A percentile compares a stretch with the other conserved stretches of the same genome.
phyloP scores from a whole-genome alignment of 2,888 invertebrate species.

The Plagiodera versicolora region DNA sequence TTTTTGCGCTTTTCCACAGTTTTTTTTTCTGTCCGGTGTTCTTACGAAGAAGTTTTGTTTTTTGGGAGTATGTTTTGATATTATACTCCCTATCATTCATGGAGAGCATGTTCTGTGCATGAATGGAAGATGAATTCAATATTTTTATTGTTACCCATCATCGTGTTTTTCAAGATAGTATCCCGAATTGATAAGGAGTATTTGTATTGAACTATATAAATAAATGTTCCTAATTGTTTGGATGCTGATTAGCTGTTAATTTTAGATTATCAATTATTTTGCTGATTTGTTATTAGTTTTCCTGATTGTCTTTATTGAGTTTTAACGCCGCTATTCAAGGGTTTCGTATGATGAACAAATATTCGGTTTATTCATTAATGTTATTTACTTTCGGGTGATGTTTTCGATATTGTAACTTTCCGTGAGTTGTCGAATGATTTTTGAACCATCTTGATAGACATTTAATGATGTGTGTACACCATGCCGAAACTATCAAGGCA shows the following conservation, averaged over 20 bases:
- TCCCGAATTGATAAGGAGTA: constrained; percentile 22
- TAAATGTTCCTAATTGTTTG: constrained; percentile 1
- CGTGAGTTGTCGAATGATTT: no score
- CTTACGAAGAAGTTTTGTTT: background rate
- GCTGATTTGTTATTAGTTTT: background rate
- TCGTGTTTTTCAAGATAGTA: constrained; percentile 18
- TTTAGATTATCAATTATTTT: background rate
- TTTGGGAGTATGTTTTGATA: background rate
- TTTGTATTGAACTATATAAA: constrained; percentile 11
- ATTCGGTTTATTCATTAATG: no score
- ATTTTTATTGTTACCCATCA: constrained; percentile 20
- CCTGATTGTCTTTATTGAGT: background rate
- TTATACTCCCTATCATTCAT: constrained; percentile 16
- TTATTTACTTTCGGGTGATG: no score
- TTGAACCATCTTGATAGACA: no score
- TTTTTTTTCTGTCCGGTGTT: background rate
- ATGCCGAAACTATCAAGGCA: background rate
- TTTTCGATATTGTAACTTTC: no score
- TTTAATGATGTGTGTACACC: no score
- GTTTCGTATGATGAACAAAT: no score
- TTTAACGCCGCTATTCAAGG: background rate
- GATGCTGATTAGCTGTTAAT: background rate
- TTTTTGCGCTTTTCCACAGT: background rate
- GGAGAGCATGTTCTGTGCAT: constrained; percentile 31
- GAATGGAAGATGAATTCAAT: constrained; percentile 21